Conservation (phyloP, 2,113 vertebrate species). For the Chaenogobius annularis region DNA sequence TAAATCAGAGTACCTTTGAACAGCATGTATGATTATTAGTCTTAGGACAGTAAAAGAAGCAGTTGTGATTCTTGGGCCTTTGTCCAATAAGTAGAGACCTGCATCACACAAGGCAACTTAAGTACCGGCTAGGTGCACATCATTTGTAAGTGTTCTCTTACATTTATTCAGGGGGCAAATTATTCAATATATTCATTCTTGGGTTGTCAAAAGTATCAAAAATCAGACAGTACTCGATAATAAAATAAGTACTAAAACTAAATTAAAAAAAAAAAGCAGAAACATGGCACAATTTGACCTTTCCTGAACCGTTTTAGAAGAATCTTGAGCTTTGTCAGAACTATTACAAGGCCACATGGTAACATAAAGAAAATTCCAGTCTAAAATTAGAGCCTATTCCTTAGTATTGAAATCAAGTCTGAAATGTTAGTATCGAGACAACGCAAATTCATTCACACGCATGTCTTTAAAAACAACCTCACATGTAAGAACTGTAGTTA, state of each 20-base stretch:
- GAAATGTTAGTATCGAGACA: not conserved
- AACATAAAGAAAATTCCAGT: too few relatives aligned
- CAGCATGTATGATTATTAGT: not conserved
- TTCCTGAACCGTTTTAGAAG: not conserved
- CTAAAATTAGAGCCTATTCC: too few relatives aligned
- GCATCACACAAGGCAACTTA: not conserved
- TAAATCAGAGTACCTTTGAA: not conserved
- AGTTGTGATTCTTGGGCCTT: not conserved
- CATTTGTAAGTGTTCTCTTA: too few relatives aligned
- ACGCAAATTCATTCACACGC: not conserved
- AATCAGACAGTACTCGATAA: too few relatives aligned
- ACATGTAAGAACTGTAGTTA: not conserved
- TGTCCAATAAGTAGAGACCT: not conserved
- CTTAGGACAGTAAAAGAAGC: not conserved
- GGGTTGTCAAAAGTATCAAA: not conserved
- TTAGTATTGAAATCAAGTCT: not conserved
- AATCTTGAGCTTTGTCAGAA: too few relatives aligned
- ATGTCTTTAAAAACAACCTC: not conserved
- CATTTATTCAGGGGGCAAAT: too few relatives aligned
- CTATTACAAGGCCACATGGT: too few relatives aligned
- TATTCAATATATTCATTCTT: too few relatives aligned
- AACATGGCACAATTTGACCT: not conserved
- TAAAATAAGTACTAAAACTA: not conserved
- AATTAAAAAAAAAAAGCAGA: not conserved
- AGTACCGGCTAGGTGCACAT: not conserved